A percentile compares a stretch with the other conserved stretches of the same genome.
Conservation (phyloP, 2,113 vertebrate genomes). For the Turdus rufiventris region DNA sequence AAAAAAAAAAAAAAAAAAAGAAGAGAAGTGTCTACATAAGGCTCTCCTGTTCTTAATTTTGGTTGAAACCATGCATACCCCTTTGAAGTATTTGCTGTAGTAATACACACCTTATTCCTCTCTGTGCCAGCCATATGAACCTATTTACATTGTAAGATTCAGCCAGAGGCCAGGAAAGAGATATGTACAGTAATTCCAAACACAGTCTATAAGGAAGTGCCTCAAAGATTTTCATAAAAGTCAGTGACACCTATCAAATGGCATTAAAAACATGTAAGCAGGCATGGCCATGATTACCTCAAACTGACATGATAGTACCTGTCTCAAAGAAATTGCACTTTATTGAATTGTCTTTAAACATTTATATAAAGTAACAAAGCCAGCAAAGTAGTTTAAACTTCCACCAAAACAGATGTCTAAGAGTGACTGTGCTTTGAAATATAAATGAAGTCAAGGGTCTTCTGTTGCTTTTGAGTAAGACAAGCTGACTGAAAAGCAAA, state of each 20-base stretch:
- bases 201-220: slow-evolving; percentile 65
- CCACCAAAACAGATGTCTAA: slow-evolving; percentile 69
- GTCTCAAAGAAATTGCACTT: slow-evolving; percentile 61
- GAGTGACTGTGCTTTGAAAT: slow-evolving; percentile 67
- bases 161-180: slow-evolving; percentile 71
- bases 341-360: slow-evolving; percentile 64
- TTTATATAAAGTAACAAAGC: slow-evolving; percentile 57
- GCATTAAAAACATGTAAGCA: slow-evolving; percentile 71
- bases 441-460: slow-evolving; percentile 70
- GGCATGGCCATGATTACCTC: slow-evolving; percentile 57
- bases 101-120: slow-evolving; percentile 68
- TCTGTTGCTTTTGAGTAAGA: slow-evolving; percentile 71
- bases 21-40: slow-evolving; percentile 31
- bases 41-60: slow-evolving; percentile 75
- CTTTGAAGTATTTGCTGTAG: slow-evolving; percentile 68
- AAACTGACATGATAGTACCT: slow-evolving; percentile 70
- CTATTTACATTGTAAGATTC: slow-evolving; percentile 68
- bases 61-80: slow-evolving; percentile 46
- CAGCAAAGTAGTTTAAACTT: slow-evolving; percentile 61
- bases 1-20: not conserved
- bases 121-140: slow-evolving; percentile 64
- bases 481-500: slow-evolving; percentile 66
- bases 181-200: slow-evolving; percentile 70
- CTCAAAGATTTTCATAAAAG: slow-evolving; percentile 65
- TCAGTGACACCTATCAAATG: slow-evolving; percentile 64